phyloP scores from a whole-genome alignment of 1,140 invertebrate species.

The Cyrtorhinus lividipennis region DNA sequence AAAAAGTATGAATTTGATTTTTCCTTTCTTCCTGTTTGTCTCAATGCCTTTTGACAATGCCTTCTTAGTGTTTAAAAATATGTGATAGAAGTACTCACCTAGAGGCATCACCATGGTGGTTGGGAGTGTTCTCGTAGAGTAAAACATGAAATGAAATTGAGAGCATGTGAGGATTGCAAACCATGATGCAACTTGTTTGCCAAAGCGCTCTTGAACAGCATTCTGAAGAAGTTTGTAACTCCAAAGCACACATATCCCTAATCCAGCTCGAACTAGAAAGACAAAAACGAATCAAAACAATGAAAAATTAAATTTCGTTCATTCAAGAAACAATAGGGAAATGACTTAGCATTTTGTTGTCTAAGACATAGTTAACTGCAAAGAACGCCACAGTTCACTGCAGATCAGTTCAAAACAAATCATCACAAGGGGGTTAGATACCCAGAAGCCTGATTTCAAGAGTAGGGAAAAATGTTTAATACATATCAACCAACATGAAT shows the following conservation, averaged over 20 bases:
- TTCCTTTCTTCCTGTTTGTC: neutral
- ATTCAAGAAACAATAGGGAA: too few species aligned
- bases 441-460: too few species aligned
- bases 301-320: too few species aligned
- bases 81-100: conserved; percentile 40
- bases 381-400: too few species aligned
- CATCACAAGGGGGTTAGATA: too few species aligned
- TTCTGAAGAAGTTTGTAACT: conserved; percentile 30
- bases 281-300: neutral
- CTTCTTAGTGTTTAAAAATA: neutral
- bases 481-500: neutral
- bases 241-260: neutral
- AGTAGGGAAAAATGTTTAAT: neutral
- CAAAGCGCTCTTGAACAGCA: conserved; percentile 60
- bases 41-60: too few species aligned
- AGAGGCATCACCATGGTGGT: conserved; percentile 89
- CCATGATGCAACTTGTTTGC: conserved; percentile 61
- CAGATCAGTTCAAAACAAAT: too few species aligned
- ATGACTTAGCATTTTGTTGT: too few species aligned
- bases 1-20: neutral
- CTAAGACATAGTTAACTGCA: too few species aligned
- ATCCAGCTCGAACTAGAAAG: neutral
- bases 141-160: conserved; percentile 98
- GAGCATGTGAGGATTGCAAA: conserved; percentile 69
- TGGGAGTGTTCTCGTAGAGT: conserved; percentile 82